Evolutionary conservation across 2,888 invertebrate species (phyloP), one percentile per base, ranked within the genome.

Genomic region (Euphydryas editha): DNA sequence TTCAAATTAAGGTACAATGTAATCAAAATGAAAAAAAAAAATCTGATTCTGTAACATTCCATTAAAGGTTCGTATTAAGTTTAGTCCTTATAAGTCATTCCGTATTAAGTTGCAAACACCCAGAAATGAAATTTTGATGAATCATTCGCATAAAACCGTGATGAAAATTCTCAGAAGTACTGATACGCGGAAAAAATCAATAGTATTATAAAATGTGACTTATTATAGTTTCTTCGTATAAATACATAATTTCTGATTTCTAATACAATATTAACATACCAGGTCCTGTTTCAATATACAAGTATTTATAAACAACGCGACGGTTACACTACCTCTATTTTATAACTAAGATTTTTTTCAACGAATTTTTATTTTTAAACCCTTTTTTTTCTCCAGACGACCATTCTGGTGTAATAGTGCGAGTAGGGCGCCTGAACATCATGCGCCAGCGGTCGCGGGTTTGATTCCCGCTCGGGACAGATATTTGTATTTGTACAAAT

Each of bases 101-200:
- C 54, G 30, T 54, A 54, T 54, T 2, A 54, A 54, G 36, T 54
- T 24, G 7, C 10, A n/a, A 30, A 36, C 21, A 49, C 11, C 15
- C n/a, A 30, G 10, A 17, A 30, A 36, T 15, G 42, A 64, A 64
- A 58, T 18, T 20, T n/a, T 18, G 42, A 54, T 64, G 63, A 64
- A 58, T 59, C 63, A 64, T 59, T 64, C 30, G 51, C 46, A 49
- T 36, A 21, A 30, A 54, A 18, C 49, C 51, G 44, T 58, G 42
- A 58, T 42, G 11, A n/a, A 54, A 59, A 59, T 64, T 59, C 63
- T 64, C n/a, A 59, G 63, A 64, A 64, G 51, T 58, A 49, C 57
- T 58, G 59, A 42, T n/a, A n/a, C n/a, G 20, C 24, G 63, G 58
- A 64, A 64, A 63, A 64, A 58, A 51, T 54, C 18, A 30, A 24